Base-by-base conservation (phyloP, 2,113 vertebrate genomes). In the Heterocephalus glaber region DNA sequence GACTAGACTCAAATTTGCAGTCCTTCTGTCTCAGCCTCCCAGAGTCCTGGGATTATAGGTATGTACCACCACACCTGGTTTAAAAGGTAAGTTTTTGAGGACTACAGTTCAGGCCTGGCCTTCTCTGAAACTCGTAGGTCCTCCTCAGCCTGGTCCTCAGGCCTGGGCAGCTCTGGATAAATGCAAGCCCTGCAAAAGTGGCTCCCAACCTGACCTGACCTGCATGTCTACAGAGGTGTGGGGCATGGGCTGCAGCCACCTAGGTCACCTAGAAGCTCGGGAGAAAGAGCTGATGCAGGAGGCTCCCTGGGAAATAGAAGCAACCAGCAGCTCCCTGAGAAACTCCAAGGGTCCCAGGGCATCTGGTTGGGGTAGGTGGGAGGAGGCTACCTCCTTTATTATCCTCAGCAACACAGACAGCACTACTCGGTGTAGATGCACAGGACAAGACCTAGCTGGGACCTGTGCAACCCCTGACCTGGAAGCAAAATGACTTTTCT, bases 191-290 rank as follows among this genome's bases (percentile, higher is more conserved):
- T 60, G n/a, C 35, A 68, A 24, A 52, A 44, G 33, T n/a, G 3
- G 17, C 26, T 56, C 20, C 12, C 8, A 20, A 7, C 35, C 30
- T 17, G 26, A 33, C 66, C 41, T 12, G 7, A 7, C 26, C 24
- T 70, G 44, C 3, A 0, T 20, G 10, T n/a, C 84, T 1, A 2
- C 0, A 0, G 49, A 49, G 3, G 33, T 11, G 14, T 22, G 54
- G 17, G 28, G 52, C 5, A 30, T 13, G 28, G 80, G 72, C 47
- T 38, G 38, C 16, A 3, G 68, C 6, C 2, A 11, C 33, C 74
- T 30, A 72, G 30, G 7, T 80, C 86, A 41, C 49, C 28, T 58
- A 54, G 79, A 83, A 61, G 56, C 33, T 63, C 1, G n/a, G 13
- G 61, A 72, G 41, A 10, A 1, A 0, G 14, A 10, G 14, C 26